Conservation (phyloP, 2,113 vertebrate species). For the Rattus norvegicus region DNA sequence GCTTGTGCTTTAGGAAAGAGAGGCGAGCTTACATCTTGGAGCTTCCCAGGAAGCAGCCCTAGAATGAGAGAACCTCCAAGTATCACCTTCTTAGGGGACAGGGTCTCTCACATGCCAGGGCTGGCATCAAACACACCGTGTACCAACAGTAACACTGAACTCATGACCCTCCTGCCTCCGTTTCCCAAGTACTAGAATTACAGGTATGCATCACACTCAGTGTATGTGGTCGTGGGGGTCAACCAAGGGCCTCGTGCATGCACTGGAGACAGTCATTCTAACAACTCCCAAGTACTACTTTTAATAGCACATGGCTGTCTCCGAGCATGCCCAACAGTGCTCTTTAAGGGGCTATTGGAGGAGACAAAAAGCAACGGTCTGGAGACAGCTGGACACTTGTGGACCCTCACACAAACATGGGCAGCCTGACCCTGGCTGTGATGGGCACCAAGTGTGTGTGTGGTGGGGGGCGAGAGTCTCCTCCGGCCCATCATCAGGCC, state of each 20-base stretch:
- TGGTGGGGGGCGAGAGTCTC: background rate
- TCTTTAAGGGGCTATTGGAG: background rate
- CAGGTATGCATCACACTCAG: background rate
- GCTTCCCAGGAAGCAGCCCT: background rate
- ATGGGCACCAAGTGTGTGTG: background rate
- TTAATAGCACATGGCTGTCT: background rate
- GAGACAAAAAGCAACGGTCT: background rate
- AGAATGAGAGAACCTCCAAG: background rate
- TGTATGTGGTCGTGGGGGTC: background rate
- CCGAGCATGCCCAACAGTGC: background rate
- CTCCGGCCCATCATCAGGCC: background rate
- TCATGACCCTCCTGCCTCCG: background rate
- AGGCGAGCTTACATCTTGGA: conserved; percentile 12
- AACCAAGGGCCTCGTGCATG: background rate
- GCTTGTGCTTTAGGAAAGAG: conserved; percentile 60
- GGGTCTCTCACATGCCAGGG: background rate
- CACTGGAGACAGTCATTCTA: background rate
- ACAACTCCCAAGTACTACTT: background rate
- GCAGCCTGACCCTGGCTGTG: background rate
- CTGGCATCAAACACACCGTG: background rate
- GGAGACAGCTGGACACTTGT: background rate
- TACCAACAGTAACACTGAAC: background rate
- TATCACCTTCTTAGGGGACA: background rate
- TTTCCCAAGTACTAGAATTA: background rate
- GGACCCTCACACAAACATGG: background rate